phyloP scores from a whole-genome alignment of 2,888 invertebrate genomes.

The Dendrolimus pini region DNA sequence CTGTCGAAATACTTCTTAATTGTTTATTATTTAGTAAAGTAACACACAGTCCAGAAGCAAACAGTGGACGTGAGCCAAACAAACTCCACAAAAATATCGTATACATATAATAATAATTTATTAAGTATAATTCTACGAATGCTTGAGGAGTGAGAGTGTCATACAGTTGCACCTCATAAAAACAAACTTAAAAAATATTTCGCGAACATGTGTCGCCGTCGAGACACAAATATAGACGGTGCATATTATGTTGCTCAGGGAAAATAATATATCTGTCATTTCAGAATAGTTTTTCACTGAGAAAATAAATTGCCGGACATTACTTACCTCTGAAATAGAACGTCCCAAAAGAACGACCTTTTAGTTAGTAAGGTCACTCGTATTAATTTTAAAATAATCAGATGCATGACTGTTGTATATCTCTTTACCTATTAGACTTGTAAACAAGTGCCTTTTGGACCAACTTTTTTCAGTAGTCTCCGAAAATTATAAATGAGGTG shows the following conservation, averaged over 20 bases:
- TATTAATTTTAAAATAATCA: neutral
- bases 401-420: too few relatives aligned
- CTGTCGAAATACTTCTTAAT: slow-evolving; percentile 22
- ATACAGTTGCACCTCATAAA: slow-evolving; percentile 70
- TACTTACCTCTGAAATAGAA: slow-evolving; percentile 37
- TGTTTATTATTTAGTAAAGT: neutral
- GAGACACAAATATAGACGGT: slow-evolving; percentile 38
- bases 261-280: slow-evolving; percentile 48
- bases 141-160: slow-evolving; percentile 48
- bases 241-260: slow-evolving; percentile 39
- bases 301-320: slow-evolving; percentile 38
- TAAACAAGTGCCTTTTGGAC: too few relatives aligned
- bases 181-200: slow-evolving; percentile 61
- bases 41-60: slow-evolving; percentile 44
- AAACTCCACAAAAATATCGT: slow-evolving; percentile 66
- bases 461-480: too few relatives aligned
- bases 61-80: slow-evolving; percentile 64
- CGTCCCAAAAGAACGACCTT: slow-evolving; percentile 27
- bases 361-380: slow-evolving; percentile 23
- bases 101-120: slow-evolving; percentile 57
- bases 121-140: slow-evolving; percentile 65
- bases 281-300: slow-evolving; percentile 37
- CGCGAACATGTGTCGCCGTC: slow-evolving; percentile 38
- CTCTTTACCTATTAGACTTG: too few relatives aligned
- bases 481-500: too few relatives aligned